Evolutionary conservation across 2,113 vertebrate genomes (phyloP).

Genomic region (Coturnix japonica): DNA sequence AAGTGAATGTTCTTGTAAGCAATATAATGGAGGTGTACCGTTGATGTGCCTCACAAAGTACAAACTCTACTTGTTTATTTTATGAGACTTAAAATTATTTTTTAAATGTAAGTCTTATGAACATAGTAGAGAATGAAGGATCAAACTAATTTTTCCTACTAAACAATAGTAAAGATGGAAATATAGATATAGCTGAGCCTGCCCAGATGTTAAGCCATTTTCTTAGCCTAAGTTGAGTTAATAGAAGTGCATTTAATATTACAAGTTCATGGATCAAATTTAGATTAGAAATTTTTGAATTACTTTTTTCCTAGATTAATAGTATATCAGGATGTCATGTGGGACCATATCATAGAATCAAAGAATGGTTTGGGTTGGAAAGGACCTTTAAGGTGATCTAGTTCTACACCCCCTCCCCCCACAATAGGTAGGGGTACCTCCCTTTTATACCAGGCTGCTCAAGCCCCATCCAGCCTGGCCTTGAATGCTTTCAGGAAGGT

Average conservation of each 20-base stretch:
- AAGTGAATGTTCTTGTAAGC: not conserved
- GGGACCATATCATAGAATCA: too few species aligned
- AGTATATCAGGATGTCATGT: too few species aligned
- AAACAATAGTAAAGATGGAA: not conserved
- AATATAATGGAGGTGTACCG: not conserved
- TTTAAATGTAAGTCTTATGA: not conserved
- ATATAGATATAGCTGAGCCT: not conserved
- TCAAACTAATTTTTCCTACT: not conserved
- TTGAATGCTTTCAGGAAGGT: not conserved
- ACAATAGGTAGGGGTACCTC: too few species aligned
- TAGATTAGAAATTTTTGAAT: not conserved
- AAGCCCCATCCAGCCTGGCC: not conserved
- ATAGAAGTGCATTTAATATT: not conserved
- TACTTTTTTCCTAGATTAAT: not conserved
- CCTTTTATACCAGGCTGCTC: too few species aligned
- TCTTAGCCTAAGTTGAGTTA: not conserved
- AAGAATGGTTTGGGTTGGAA: too few species aligned
- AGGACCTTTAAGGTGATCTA: too few species aligned
- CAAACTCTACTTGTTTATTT: not conserved
- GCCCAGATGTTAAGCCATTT: not conserved
- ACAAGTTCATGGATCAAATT: not conserved
- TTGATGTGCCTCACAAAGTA: not conserved
- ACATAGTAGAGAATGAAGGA: not conserved
- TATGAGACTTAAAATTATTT: not conserved
- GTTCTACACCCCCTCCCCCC: too few species aligned